Percentiles rank a stretch among this genome's conserved stretches.
These are phyloP conservation scores for Galagoides demidoff DNA, from an alignment of 2,797 vertebrate species.

Conservation along the genomic window DNA sequence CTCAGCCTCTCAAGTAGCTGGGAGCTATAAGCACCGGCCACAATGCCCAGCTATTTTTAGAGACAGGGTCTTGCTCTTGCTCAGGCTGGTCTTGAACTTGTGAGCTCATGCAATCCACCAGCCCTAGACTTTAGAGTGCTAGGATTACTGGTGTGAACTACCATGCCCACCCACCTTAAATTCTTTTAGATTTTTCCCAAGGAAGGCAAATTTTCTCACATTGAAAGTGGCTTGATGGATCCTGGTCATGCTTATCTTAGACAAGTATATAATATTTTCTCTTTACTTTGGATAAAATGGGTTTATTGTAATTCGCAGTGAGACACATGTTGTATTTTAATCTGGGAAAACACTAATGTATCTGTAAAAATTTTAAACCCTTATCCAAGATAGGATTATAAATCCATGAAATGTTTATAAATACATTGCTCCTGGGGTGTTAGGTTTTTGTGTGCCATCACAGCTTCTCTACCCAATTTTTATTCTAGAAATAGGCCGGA, in stretches of 20 bases:
- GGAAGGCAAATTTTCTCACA: neutral
- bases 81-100: too few species aligned
- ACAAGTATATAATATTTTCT: neutral
- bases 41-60: too few species aligned
- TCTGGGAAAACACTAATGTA: neutral
- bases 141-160: too few species aligned
- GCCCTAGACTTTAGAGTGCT: too few species aligned
- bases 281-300: neutral
- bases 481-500: neutral
- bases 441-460: neutral
- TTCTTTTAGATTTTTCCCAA: neutral
- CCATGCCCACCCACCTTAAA: neutral
- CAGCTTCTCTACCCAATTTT: neutral
- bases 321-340: neutral
- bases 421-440: neutral
- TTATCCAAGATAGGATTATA: conserved; percentile 18
- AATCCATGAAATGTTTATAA: neutral
- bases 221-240: neutral
- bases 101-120: too few species aligned
- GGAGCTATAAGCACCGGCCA: too few species aligned
- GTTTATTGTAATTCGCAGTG: neutral
- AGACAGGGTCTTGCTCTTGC: too few species aligned
- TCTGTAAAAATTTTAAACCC: conserved; percentile 27
- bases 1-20: too few species aligned
- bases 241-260: neutral